A percentile compares a stretch with the other conserved stretches of the same genome.
Evolutionary conservation across 2,888 invertebrate species (phyloP).

Genomic region (Acanthosepion esculentum): DNA sequence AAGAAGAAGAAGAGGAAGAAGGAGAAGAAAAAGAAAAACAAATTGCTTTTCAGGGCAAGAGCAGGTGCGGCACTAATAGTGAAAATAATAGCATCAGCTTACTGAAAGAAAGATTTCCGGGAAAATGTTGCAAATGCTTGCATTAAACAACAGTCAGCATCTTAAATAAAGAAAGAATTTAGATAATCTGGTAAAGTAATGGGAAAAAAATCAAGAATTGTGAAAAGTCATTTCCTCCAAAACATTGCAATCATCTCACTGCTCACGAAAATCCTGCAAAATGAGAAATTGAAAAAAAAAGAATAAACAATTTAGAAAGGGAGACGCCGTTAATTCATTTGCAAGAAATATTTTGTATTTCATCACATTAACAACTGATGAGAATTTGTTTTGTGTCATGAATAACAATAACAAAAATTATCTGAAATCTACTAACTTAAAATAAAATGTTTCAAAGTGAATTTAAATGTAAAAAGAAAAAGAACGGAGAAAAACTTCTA

Average conservation of each 20-base stretch:
- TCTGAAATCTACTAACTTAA: background rate
- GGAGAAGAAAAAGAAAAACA: too few relatives aligned
- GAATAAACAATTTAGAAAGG: background rate
- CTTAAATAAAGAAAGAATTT: background rate
- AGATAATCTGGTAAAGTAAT: background rate
- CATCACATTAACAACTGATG: background rate
- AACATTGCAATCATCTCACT: background rate
- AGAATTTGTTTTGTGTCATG: background rate
- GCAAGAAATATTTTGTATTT: background rate
- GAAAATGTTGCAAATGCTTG: background rate
- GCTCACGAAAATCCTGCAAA: background rate
- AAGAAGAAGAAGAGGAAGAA: too few relatives aligned
- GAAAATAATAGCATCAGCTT: too few relatives aligned
- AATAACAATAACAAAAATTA: background rate
- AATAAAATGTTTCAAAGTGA: background rate
- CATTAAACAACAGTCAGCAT: background rate
- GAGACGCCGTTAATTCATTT: background rate
- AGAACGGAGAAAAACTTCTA: background rate
- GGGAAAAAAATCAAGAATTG: background rate
- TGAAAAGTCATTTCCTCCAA: background rate
- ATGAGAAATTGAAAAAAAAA: background rate
- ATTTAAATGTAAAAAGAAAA: background rate
- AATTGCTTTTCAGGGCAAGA: too few relatives aligned
- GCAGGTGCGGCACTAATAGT: too few relatives aligned
- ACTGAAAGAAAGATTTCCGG: background rate